Percentiles rank a stretch among this genome's conserved stretches.
These are phyloP conservation scores for Argopecten irradians DNA, from an alignment of 1,140 invertebrate genomes.

Conservation along the genomic window DNA sequence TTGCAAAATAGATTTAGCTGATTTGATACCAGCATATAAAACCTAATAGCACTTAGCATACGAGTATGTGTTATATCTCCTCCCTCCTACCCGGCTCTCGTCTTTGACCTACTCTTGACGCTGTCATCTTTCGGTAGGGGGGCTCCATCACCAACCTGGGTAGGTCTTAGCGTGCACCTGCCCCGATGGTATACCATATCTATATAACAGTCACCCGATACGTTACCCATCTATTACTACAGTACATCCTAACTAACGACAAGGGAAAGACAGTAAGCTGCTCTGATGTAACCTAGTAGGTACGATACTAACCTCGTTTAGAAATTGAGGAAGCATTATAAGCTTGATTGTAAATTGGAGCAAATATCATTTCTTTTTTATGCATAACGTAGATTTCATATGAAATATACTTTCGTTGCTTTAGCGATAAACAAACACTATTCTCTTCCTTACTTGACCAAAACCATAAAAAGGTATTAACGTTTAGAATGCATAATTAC, in stretches of 20 bases:
- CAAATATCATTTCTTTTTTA: not conserved
- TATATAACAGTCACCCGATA: not conserved
- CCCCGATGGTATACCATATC: not conserved
- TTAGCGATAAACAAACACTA: too few relatives aligned
- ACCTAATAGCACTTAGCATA: not conserved
- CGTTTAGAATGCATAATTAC: not conserved
- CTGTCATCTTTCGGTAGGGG: conserved; percentile 12
- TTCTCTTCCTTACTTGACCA: too few relatives aligned
- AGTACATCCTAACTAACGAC: conserved; percentile 10
- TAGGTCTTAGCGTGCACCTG: conserved; percentile 2
- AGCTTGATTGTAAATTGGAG: not conserved
- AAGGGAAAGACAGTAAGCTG: not conserved
- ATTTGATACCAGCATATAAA: not conserved
- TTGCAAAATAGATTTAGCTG: not conserved
- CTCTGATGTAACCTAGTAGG: not conserved
- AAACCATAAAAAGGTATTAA: too few relatives aligned
- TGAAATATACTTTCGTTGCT: too few relatives aligned
- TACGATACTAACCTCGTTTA: not conserved
- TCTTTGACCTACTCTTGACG: conserved; percentile 15
- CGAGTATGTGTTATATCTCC: not conserved
- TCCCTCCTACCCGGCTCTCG: not conserved
- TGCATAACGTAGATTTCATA: too few relatives aligned
- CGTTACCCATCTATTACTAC: not conserved
- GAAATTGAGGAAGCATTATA: not conserved
- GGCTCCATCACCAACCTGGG: not conserved